These are phyloP conservation scores for Girardinichthys multiradiatus DNA, from an alignment of 2,113 vertebrate species.

Conservation along the genomic window DNA sequence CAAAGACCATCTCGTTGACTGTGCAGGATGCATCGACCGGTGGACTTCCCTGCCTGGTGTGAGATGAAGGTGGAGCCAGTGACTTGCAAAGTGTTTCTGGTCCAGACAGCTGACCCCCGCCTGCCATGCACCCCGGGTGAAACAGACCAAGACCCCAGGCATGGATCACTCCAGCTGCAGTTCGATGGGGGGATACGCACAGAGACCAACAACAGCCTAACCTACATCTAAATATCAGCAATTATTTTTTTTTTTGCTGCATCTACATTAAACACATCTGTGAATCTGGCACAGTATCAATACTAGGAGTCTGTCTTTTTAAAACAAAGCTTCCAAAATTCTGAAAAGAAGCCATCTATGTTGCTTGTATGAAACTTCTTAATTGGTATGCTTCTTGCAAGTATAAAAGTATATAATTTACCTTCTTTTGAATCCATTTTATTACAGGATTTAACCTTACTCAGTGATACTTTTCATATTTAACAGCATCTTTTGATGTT, in stretches of 20 bases:
- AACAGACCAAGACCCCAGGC: conserved; percentile 60
- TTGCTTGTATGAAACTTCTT: conserved; percentile 1
- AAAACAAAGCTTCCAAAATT: background rate
- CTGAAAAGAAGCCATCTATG: background rate
- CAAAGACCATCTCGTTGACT: background rate
- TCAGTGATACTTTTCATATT: background rate
- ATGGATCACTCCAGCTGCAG: conserved; percentile 57
- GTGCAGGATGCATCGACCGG: conserved; percentile 87
- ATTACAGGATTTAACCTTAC: too few species aligned
- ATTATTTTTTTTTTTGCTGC: conserved; percentile 13
- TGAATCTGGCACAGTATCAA: conserved; percentile 3
- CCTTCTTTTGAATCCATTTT: too few species aligned
- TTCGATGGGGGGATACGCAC: conserved; percentile 40
- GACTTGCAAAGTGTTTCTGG: conserved; percentile 88
- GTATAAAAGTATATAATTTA: background rate
- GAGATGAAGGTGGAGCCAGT: conserved; percentile 85
- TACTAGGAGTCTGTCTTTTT: background rate
- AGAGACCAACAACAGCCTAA: background rate
- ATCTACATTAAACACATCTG: conserved; percentile 19
- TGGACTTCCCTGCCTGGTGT: conserved; percentile 91
- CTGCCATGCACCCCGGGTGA: conserved; percentile 81
- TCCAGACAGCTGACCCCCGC: conserved; percentile 85
- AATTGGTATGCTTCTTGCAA: background rate
- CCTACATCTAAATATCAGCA: conserved; percentile 15
- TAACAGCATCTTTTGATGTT: background rate